A percentile compares a stretch with the other conserved stretches of the same genome.
Evolutionary conservation across 2,113 vertebrate genomes (phyloP).

Genomic region (Aegithalos caudatus): DNA sequence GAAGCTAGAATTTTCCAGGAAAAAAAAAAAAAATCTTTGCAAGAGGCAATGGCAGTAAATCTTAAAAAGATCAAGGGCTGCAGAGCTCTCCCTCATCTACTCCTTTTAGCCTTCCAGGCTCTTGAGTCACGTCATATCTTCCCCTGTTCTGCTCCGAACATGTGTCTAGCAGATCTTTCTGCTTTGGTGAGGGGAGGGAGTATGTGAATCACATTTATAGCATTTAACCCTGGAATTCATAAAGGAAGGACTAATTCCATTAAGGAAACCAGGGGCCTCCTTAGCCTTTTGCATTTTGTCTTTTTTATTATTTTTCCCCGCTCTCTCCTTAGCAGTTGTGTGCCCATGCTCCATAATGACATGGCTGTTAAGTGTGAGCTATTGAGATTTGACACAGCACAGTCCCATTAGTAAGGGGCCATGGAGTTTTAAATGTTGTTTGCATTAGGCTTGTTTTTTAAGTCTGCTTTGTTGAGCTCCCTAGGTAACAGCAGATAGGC

Average conservation of each 20-base stretch:
- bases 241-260: constrained; percentile 72
- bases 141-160: constrained; percentile 57
- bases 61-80: constrained; percentile 66
- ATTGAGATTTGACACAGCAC: constrained; percentile 32
- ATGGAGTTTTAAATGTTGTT: neutral
- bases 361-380: constrained; percentile 65
- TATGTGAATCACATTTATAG: constrained; percentile 69
- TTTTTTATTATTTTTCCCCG: neutral
- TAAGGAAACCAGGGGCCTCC: constrained; percentile 56
- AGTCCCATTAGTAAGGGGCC: neutral
- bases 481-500: neutral
- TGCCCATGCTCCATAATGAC: constrained; percentile 44
- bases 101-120: constrained; percentile 65
- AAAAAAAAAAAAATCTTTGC: constrained; percentile 66
- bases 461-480: neutral
- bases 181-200: constrained; percentile 16
- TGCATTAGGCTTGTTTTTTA: neutral
- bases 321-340: constrained; percentile 35
- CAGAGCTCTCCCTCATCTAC: constrained; percentile 55
- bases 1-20: constrained; percentile 74
- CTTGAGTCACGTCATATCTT: constrained; percentile 68
- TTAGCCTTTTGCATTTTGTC: constrained; percentile 17
- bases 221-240: constrained; percentile 74
- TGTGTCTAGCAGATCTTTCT: constrained; percentile 73
- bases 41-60: constrained; percentile 77